These are phyloP conservation scores for Chanos chanos DNA, from an alignment of 2,797 vertebrate species.

Conservation along the genomic window DNA sequence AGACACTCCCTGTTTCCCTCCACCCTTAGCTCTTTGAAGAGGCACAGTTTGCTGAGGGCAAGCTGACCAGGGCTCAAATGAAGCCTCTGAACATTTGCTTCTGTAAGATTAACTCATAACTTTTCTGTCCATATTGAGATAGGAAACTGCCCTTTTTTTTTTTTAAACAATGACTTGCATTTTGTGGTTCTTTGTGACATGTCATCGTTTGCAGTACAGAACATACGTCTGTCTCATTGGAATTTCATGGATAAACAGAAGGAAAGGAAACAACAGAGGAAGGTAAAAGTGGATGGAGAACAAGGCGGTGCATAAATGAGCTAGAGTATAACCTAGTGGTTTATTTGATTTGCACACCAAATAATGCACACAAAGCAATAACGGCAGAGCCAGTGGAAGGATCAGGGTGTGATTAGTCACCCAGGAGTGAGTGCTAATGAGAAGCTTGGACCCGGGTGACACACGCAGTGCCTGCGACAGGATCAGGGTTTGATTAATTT, in stretches of 20 bases:
- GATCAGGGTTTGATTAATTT: conserved; percentile 59
- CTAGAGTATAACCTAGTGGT: conserved; percentile 8
- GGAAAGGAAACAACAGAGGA: conserved; percentile 55
- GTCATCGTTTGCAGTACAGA: too few species aligned
- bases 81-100: conserved; percentile 56
- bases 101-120: conserved; percentile 62
- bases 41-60: background rate
- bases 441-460: conserved; percentile 42
- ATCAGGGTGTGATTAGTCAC: conserved; percentile 53
- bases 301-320: background rate
- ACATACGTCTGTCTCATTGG: too few species aligned
- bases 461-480: conserved; percentile 44
- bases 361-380: conserved; percentile 54
- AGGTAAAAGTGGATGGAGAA: conserved; percentile 12
- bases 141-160: too few species aligned
- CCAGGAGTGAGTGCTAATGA: conserved; percentile 49
- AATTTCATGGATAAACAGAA: conserved; percentile 51
- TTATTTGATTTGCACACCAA: conserved; percentile 50
- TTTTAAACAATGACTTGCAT: too few species aligned
- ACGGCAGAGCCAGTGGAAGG: conserved; percentile 39
- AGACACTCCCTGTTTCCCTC: background rate
- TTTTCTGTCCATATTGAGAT: conserved; percentile 51
- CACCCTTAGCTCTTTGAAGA: background rate
- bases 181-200: too few species aligned
- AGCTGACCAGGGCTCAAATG: background rate